Conservation (phyloP, 2,797 vertebrate species). For the Gallinago stenura region DNA sequence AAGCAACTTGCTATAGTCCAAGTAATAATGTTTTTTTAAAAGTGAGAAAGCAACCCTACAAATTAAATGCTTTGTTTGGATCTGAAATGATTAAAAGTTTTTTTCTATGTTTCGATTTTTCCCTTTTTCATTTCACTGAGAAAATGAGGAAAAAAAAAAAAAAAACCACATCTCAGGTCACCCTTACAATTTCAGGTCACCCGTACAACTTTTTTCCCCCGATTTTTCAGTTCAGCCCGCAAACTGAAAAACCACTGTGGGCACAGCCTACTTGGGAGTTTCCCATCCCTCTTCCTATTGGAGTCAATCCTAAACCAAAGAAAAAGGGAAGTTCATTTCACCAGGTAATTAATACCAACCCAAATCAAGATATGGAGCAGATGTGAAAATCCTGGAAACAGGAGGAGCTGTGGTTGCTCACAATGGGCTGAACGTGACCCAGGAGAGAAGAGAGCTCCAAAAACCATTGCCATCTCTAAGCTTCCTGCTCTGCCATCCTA, state of each 20-base stretch:
- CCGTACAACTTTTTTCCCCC: background rate
- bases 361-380: background rate
- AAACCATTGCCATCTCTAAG: background rate
- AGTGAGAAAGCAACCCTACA: conserved; percentile 30
- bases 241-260: conserved; percentile 56
- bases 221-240: conserved; percentile 64
- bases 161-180: background rate
- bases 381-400: background rate
- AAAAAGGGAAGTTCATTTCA: background rate
- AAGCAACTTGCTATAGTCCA: conserved; percentile 21
- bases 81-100: background rate
- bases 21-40: background rate
- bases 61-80: background rate
- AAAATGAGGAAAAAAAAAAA: background rate
- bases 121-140: conserved; percentile 6
- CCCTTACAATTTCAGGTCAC: background rate
- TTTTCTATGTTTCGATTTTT: background rate
- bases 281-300: background rate
- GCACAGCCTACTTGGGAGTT: conserved; percentile 39
- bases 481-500: conserved; percentile 1
- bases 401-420: background rate
- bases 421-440: background rate
- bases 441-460: background rate
- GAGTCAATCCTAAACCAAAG: background rate
- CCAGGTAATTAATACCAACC: background rate